Conservation (phyloP, 2,113 vertebrate species). For the Sinosuthora webbiana region DNA sequence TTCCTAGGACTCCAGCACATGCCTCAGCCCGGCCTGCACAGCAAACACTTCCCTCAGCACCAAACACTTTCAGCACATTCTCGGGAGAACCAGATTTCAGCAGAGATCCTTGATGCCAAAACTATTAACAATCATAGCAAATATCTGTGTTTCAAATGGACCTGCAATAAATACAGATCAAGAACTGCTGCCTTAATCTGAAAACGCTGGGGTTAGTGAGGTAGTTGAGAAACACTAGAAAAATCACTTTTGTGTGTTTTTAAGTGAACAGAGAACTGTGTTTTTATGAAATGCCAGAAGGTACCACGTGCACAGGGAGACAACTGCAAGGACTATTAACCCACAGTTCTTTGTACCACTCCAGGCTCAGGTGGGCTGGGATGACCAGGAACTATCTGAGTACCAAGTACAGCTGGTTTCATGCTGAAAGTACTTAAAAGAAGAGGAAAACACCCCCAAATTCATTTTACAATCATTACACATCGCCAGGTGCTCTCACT, state of each 20-base stretch:
- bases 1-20: not conserved
- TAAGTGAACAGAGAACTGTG: not conserved
- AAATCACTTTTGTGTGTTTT: not conserved
- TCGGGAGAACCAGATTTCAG: not conserved
- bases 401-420: accelerated
- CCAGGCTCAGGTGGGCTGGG: not conserved
- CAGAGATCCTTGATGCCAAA: not conserved
- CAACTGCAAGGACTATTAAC: not conserved
- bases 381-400: not conserved
- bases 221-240: not conserved
- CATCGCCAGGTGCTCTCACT: not conserved
- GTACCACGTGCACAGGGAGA: accelerated
- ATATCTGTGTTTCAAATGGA: not conserved
- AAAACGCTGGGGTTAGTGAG: not conserved
- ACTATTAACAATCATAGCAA: not conserved
- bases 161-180: not conserved
- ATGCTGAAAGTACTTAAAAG: not conserved
- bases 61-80: not conserved
- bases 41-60: not conserved
- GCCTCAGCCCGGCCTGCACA: not conserved
- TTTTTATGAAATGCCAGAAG: not conserved
- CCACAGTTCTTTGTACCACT: not conserved
- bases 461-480: not conserved
- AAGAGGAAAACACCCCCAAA: not conserved
- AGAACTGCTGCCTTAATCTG: not conserved